Conservation (phyloP, 2,113 vertebrate species). For the Phocoena phocoena region DNA sequence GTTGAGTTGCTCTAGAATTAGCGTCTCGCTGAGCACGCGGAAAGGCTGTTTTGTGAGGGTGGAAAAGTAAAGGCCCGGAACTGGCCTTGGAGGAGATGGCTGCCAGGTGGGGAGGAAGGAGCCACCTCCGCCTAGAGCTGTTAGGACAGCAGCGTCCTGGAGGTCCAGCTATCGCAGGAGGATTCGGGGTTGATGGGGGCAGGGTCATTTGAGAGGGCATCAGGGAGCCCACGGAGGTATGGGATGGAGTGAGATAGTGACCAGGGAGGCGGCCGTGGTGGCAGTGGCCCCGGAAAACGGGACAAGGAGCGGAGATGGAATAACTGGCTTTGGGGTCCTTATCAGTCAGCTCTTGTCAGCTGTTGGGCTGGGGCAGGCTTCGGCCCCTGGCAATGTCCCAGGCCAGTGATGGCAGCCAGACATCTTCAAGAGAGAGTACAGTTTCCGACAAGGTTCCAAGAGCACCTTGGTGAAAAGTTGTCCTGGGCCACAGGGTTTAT, state of each 20-base stretch:
- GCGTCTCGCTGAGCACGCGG: background rate
- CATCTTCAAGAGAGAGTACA: no score
- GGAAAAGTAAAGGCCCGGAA: background rate
- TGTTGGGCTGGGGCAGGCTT: background rate
- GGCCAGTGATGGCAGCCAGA: background rate
- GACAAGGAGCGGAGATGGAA: background rate
- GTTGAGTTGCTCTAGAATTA: no score
- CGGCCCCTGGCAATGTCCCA: no score
- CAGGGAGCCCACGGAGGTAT: background rate
- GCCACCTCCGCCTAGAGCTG: background rate
- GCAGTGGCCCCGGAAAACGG: background rate
- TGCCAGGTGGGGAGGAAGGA: background rate
- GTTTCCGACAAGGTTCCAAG: background rate
- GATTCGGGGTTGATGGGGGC: no score
- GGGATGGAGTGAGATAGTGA: background rate
- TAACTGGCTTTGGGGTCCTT: background rate
- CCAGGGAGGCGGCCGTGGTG: background rate
- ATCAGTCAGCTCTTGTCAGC: background rate
- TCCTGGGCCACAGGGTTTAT: background rate
- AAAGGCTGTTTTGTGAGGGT: background rate
- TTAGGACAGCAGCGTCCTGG: background rate
- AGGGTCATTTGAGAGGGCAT: background rate
- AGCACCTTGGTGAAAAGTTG: background rate
- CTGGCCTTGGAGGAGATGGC: background rate
- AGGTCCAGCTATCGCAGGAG: background rate